These are phyloP conservation scores for Rhea pennata DNA, from an alignment of 2,113 vertebrate species.

Conservation along the genomic window DNA sequence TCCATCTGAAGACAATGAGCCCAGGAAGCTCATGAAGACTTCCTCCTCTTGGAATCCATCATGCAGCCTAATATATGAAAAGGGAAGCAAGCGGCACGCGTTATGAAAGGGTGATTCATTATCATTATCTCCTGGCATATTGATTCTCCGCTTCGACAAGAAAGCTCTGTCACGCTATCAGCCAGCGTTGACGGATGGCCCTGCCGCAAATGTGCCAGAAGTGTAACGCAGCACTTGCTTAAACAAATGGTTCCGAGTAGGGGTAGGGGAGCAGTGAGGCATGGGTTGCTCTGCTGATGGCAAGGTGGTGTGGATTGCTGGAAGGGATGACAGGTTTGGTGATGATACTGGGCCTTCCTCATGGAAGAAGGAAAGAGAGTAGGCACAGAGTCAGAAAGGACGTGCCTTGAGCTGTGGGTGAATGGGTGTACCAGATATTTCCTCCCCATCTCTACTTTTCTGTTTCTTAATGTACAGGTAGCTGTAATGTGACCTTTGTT, in stretches of 20 bases:
- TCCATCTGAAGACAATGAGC: not conserved
- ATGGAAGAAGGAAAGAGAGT: not conserved
- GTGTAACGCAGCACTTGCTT: not conserved
- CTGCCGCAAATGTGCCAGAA: not conserved
- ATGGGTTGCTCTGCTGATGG: not conserved
- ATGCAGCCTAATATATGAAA: not conserved
- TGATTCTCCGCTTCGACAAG: slow-evolving; percentile 68
- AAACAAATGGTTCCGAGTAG: not conserved
- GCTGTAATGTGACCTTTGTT: not conserved
- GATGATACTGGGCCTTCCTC: not conserved
- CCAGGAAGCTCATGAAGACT: not conserved
- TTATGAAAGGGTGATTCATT: slow-evolving; percentile 44
- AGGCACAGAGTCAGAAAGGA: not conserved
- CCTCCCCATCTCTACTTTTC: not conserved
- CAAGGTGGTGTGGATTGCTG: not conserved
- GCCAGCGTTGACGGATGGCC: not conserved
- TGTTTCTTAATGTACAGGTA: not conserved
- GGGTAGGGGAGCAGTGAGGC: not conserved
- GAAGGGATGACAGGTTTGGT: not conserved
- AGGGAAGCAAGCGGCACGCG: not conserved
- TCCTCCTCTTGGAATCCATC: not conserved
- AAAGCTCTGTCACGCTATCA: slow-evolving; percentile 16
- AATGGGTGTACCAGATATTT: not conserved
- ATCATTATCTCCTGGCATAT: slow-evolving; percentile 71
- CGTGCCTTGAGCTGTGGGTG: not conserved